Evolutionary conservation across 2,113 vertebrate genomes (phyloP).

Genomic region (Mungos mungo): DNA sequence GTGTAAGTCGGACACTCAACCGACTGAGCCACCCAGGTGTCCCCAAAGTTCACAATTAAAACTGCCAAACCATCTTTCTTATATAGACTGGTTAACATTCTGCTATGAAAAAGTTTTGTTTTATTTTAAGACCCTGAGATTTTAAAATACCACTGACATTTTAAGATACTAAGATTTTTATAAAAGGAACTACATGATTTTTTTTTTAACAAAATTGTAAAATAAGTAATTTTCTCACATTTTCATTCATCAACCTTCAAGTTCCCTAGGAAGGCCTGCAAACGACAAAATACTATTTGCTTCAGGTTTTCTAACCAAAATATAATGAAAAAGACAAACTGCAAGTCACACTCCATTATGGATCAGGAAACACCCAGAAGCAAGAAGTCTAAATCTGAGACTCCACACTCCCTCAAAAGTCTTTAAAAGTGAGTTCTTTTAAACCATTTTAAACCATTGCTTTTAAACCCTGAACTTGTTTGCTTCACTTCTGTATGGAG

Average conservation of each 20-base stretch:
- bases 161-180: conserved; percentile 36
- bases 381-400: not conserved
- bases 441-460: not conserved
- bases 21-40: no score
- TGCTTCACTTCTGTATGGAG: not conserved
- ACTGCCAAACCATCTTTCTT: not conserved
- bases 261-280: not conserved
- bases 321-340: not conserved
- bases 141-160: not conserved
- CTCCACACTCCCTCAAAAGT: not conserved
- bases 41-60: conserved; percentile 14
- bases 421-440: conserved; percentile 18
- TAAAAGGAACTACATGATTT: not conserved
- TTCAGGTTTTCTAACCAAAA: conserved; percentile 34
- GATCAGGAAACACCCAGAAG: not conserved
- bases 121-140: not conserved
- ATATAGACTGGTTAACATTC: not conserved
- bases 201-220: not conserved
- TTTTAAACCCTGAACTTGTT: not conserved
- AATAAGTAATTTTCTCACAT: not conserved
- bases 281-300: not conserved
- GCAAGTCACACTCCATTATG: not conserved
- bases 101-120: not conserved
- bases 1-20: no score
- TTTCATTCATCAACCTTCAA: not conserved